phyloP scores from a whole-genome alignment of 2,113 vertebrate species.

The Leptobrachium ailaonicum region DNA sequence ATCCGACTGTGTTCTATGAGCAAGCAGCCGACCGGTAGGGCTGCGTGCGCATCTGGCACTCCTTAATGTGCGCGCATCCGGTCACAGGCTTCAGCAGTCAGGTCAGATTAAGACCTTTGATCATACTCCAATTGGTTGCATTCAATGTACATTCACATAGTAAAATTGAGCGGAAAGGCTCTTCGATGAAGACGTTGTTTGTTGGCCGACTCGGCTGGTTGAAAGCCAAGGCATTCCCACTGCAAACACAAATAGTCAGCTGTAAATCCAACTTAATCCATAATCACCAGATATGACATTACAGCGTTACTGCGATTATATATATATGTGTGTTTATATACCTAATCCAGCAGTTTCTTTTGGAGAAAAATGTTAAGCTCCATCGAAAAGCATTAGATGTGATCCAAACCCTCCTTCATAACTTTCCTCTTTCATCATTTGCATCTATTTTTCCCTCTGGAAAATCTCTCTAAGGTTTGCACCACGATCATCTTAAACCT shows the following conservation, averaged over 20 bases:
- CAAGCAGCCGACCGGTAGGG: too few relatives aligned
- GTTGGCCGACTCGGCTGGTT: constrained; percentile 5
- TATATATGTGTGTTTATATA: too few relatives aligned
- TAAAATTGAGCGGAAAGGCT: neutral
- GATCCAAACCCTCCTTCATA: constrained; percentile 39
- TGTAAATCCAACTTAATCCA: constrained; percentile 44
- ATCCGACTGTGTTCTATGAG: too few relatives aligned
- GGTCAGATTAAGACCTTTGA: too few relatives aligned
- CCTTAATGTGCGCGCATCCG: too few relatives aligned
- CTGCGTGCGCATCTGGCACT: too few relatives aligned
- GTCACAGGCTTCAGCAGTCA: too few relatives aligned
- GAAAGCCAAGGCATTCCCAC: neutral
- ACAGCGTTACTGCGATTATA: constrained; percentile 10
- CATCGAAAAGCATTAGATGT: constrained; percentile 40
- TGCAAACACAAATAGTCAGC: constrained; percentile 33
- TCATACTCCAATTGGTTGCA: too few relatives aligned
- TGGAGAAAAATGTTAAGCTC: constrained; percentile 6
- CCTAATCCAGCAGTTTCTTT: neutral
- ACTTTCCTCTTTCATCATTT: constrained; percentile 36
- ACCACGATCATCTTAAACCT: constrained; percentile 17
- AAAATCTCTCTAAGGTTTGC: constrained; percentile 27
- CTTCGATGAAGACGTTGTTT: neutral
- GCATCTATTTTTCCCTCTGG: constrained; percentile 43
- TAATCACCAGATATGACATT: neutral
- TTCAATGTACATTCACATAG: too few relatives aligned